Base-by-base conservation (phyloP, 2,888 invertebrate genomes). In the Tenthredo amoena region DNA sequence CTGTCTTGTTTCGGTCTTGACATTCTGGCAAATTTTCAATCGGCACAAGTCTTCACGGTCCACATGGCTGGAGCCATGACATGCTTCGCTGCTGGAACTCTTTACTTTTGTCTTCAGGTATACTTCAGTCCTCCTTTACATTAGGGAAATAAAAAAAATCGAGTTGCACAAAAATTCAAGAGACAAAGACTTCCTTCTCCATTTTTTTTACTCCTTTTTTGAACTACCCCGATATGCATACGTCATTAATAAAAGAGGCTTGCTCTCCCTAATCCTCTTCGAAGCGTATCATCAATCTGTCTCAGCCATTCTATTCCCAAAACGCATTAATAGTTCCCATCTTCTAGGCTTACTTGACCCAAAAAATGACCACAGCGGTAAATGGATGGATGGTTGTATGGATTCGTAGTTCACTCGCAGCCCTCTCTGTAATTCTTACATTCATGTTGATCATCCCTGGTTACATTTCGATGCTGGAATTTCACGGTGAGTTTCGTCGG, bases 1-100 rank as follows among this genome's bases (percentile, higher is more conserved):
- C 50, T 95, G 0, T 93, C 95, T 7, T 94, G 95, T 72, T 90
- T 95, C 55, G 96, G 96, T 0, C 91, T 95, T 7, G 94, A 94
- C 86, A 91, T 96, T 77, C 95, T 95, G 1, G 96, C 95, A 1
- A 95, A 95, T 91, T 96, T 96, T 91, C 96, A 96, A 93, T 95
- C 96, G 92, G 94, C 94, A 0, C 94, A 94, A 86, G 94, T 95
- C 0, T 90, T 95, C 31, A 90, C 91, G 1, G 94, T 95, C 15
- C 96, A 96, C 88, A 92, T 95, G 89, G 89, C 94, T 37, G 96
- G 96, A 18, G 96, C 96, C 2, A 91, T 95, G 82, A 89, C 95
- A 88, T 95, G 95, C 26, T 96, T 96, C 91, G 94, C 94, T 6
- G 92, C 94, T 55, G 95, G 95, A 0, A 93, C 94, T 26, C 81